Conservation (phyloP, 1,140 invertebrate genomes). For the Caenorhabditis tropicalis region DNA sequence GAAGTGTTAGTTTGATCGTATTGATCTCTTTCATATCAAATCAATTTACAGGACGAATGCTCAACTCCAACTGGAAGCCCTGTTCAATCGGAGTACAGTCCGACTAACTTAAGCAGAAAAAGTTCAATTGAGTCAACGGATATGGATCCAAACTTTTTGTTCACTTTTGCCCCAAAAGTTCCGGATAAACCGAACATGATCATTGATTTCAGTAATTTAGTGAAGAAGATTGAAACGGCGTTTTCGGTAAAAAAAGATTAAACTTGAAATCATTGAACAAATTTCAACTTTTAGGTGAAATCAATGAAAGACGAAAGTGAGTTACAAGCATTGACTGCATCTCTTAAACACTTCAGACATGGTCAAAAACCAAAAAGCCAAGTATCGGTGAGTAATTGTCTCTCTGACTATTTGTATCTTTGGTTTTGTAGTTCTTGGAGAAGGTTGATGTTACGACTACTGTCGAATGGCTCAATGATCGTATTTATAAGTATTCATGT, state of each 20-base stretch:
- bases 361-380: background rate
- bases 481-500: background rate
- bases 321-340: background rate
- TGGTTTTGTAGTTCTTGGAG: background rate
- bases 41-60: background rate
- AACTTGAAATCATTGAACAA: background rate
- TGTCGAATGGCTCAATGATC: background rate
- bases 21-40: background rate
- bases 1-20: background rate
- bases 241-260: too few species aligned
- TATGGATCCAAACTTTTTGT: background rate
- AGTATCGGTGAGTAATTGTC: background rate
- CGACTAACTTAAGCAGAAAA: background rate
- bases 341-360: background rate
- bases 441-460: background rate
- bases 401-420: background rate
- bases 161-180: background rate
- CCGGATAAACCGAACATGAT: slow-evolving; percentile 16
- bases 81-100: background rate
- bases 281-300: background rate
- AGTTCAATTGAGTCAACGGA: background rate
- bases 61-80: slow-evolving; percentile 10
- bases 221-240: slow-evolving; percentile 29
- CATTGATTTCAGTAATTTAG: background rate
- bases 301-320: background rate